Base-by-base conservation (phyloP, 2,888 invertebrate species). In the Phanerotoma sp. region DNA sequence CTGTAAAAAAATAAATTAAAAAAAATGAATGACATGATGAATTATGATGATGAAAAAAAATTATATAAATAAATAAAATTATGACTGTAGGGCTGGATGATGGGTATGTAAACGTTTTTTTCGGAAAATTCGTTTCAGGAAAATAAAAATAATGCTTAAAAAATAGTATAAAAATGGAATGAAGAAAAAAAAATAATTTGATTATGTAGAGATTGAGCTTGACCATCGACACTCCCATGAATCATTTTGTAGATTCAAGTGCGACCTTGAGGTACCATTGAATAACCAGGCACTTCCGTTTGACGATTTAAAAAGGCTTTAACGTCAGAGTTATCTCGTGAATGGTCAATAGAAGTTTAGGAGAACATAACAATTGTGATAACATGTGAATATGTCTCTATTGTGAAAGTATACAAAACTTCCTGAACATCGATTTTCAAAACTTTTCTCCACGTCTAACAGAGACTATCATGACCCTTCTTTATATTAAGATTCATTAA, bases 1-100 rank as follows among this genome's bases (percentile, higher is more conserved):
- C 92, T 93, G 88, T 73, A 85, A 84, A 73, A 66, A 67, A 65
- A 65, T 65, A 60, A 65, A 64, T 56, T 58, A 65, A 69, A 69
- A 54, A 65, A 65, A 65, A 62, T 58, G 56, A 64, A 62, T 64
- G 52, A 59, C 54, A 62, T 57, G 50, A 62, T 47, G 54, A 54
- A 37, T 38, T 28, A 37, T 61, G 57, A 52, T 16, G 57, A 56
- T 46, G 45, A 60, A 47, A 60, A 59, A 41, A 52, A 18, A n/a
- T n/a, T 45, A 54, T 60, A 60, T 45, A 54, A 57, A 59, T 46
- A 53, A 55, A 48, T 9, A 25, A 28, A 46, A 41, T 41, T 42
- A 40, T 18, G 47, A 49, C n/a, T 47, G n/a, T n/a, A 49, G 33
- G 28, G 38, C 32, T 46, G 49, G 35, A 44, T 22, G 30, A 15